Evolutionary conservation across 2,113 vertebrate genomes (phyloP), one percentile per base, ranked within the genome.

Genomic region (Fukomys damarensis): DNA sequence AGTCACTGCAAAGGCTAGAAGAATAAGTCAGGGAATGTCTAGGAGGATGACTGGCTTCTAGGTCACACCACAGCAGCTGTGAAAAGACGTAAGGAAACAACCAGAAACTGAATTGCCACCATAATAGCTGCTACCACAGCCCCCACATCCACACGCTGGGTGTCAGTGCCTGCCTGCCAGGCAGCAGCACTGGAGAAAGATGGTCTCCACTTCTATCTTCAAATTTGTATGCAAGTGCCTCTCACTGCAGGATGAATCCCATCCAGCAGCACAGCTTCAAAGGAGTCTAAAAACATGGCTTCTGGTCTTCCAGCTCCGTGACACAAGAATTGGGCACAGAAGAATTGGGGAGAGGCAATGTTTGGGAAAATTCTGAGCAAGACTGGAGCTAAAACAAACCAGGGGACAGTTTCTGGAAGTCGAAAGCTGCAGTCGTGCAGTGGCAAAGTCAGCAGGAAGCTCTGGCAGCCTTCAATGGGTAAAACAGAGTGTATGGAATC

Each of bases 111-210:
- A 65, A 17, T 3, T 81, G 72, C 72, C 38, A 74, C 65, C 38
- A 13, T 11, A 19, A 41, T 68, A 43, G 16, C 68, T 63, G 38
- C 49, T 32, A 28, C 82, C 35, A 66, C 24, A 35, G 54, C 26
- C n/a, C 70, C 7, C 0, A 2, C 9, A 52, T 0, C 35, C 70
- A 9, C 1, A 5, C 46, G 38, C n/a, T 20, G 56, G 12, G 30
- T 14, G 56, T 24, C 54, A 56, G 7, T 2, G 43, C 14, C 4
- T 63, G 26, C 38, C 20, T 13, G 8, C 11, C 35, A 41, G 49
- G 35, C 17, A 76, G 79, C 13, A 56, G 20, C 5, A 2, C n/a
- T 46, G 49, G 77, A 11, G 80, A 30, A 66, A 70, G 94, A 41
- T 0, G n/a, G 22, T 13, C 11, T 35, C 70, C 43, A 46, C 56